phyloP scores from a whole-genome alignment of 2,797 vertebrate species.

The Urosaurus nigricauda region DNA sequence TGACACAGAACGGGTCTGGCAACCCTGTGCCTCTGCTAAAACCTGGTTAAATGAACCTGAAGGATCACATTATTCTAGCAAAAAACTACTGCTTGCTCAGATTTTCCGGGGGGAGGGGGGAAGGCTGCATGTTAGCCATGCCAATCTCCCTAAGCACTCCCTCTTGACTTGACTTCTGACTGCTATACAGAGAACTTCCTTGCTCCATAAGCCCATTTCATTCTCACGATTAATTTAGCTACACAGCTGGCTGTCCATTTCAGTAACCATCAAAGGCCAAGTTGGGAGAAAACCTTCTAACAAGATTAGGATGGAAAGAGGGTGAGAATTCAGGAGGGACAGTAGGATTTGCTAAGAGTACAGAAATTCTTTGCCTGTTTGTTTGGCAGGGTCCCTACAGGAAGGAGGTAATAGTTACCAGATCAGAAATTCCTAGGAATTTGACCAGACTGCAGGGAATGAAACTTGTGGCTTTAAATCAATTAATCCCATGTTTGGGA shows the following conservation, averaged over 20 bases:
- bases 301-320: conserved; percentile 23
- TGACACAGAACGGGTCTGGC: not conserved
- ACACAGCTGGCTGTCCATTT: not conserved
- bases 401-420: conserved; percentile 56
- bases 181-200: not conserved
- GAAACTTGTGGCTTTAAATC: not conserved
- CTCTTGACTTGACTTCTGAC: not conserved
- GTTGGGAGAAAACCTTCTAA: conserved; percentile 26
- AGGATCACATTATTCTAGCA: not conserved
- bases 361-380: conserved; percentile 39
- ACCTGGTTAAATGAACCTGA: not conserved
- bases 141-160: not conserved
- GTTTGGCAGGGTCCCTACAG: conserved; percentile 52
- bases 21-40: not conserved
- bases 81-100: not conserved
- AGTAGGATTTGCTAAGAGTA: not conserved
- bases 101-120: not conserved
- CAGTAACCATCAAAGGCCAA: conserved; percentile 23
- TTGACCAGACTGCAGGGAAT: not conserved
- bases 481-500: not conserved
- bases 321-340: conserved; percentile 27
- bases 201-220: not conserved
- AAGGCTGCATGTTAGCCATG: not conserved
- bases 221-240: conserved; percentile 2
- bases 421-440: conserved; percentile 34